Evolutionary conservation across 2,113 vertebrate species (phyloP).

Genomic region (Cololabis saira): DNA sequence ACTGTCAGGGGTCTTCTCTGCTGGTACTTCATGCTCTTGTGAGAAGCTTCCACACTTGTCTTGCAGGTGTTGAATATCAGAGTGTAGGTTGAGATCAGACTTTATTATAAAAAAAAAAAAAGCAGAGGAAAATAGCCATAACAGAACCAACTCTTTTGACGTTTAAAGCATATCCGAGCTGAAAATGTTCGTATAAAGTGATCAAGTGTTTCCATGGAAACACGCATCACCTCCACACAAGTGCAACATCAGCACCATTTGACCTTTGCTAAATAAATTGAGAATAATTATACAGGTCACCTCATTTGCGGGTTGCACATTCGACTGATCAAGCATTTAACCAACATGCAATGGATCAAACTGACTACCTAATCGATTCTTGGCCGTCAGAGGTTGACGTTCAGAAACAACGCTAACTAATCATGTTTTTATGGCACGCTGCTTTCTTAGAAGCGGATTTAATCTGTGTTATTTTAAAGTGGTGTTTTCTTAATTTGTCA

Average conservation of each 20-base stretch:
- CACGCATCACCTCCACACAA: slow-evolving; percentile 1
- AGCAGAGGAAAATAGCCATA: not conserved
- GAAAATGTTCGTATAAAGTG: not conserved
- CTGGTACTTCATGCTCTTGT: not conserved
- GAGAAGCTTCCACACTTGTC: no score
- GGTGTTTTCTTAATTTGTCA: no score
- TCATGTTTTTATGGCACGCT: not conserved
- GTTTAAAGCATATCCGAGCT: no score
- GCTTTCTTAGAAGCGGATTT: no score
- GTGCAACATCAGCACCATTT: slow-evolving; percentile 10
- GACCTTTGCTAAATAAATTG: slow-evolving; percentile 54
- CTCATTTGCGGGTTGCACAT: slow-evolving; percentile 37
- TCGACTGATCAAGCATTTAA: slow-evolving; percentile 51
- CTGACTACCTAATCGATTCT: slow-evolving; percentile 33
- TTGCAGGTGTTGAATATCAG: not conserved
- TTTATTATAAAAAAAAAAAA: not conserved
- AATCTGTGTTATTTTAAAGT: no score
- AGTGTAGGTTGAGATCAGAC: not conserved
- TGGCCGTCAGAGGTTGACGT: slow-evolving; percentile 23
- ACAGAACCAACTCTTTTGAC: no score
- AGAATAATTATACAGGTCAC: slow-evolving; percentile 21
- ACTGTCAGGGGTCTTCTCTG: not conserved
- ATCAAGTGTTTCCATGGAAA: slow-evolving; percentile 3
- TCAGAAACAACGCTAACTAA: not conserved
- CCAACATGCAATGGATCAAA: slow-evolving; percentile 33